Evolutionary conservation across 1,140 invertebrate species (phyloP), one percentile per base, ranked within the genome.

Genomic region (Hyphantria cunea): DNA sequence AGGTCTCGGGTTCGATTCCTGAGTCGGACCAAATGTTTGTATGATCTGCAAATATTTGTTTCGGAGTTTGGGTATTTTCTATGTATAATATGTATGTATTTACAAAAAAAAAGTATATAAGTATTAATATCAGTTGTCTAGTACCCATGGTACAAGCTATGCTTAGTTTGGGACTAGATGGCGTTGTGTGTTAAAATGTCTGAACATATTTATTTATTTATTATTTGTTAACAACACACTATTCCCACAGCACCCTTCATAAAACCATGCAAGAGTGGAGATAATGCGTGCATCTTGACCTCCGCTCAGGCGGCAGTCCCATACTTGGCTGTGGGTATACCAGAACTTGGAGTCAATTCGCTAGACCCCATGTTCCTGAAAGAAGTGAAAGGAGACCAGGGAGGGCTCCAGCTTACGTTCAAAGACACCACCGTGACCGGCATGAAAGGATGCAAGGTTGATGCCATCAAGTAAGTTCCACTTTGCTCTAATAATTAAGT

Each of bases 351-450:
- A 32, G 66, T 91, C 17, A 63, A 67, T 32, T 53, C 75, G 13
- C 51, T 90, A 56, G 85, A 90, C 51, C 81, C 84, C 0, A 45
- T 87, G 66, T 11, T 66, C 7, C 41, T 91, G 0, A 53, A 67
- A 9, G 47, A 63, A 14, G 74, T 91, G 44, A 48, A 63, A 34
- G 76, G 78, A 8, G 66, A 83, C 34, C 68, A 83, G 10, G 71
- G 61, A 0, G 73, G 76, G 0, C 69, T 90, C 0, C 53, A 78
- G 15, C 64, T 91, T 34, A 61, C 63, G 3, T 81, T 91, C 48
- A 85, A 49, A 3, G 77, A 90, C 51, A 79, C 70, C 3, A 64
- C 56, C 0, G 55, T 89, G 1, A 84, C 56, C 0, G 85, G 85
- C 13, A 59, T 88, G 47, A 80, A 78, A 61, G 70, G 65, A 4